These are phyloP conservation scores for Chydorus sphaericus DNA, from an alignment of 2,888 invertebrate genomes.

Conservation along the genomic window DNA sequence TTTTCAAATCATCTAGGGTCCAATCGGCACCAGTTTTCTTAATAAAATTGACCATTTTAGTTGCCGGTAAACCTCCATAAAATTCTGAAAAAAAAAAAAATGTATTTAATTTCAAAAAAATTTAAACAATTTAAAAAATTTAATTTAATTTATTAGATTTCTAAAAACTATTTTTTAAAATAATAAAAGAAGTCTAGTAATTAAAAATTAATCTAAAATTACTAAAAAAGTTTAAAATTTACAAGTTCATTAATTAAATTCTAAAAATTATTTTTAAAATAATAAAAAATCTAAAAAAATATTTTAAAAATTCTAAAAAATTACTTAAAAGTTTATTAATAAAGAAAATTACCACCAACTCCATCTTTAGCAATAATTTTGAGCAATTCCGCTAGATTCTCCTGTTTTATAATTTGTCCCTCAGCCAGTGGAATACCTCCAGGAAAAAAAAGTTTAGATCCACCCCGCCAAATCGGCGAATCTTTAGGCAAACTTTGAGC, in stretches of 20 bases:
- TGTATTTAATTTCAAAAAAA: background rate
- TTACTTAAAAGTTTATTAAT: background rate
- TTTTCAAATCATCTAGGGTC: conserved; percentile 2
- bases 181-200: background rate
- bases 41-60: conserved; percentile 3
- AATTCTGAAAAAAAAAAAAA: background rate
- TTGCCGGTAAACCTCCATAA: background rate
- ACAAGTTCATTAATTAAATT: no score
- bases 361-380: conserved; percentile 33
- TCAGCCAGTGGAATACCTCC: background rate
- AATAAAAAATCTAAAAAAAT: background rate
- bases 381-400: conserved; percentile 39
- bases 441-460: background rate
- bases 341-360: conserved; percentile 24
- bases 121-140: background rate
- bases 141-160: background rate
- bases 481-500: background rate
- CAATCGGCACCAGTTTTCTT: background rate
- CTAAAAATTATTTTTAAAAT: background rate
- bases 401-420: conserved; percentile 18
- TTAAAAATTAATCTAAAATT: background rate
- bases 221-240: no score
- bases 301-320: background rate
- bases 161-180: background rate
- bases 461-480: background rate